Base-by-base conservation (phyloP, 2,113 vertebrate genomes). In the Callipepla californica region DNA sequence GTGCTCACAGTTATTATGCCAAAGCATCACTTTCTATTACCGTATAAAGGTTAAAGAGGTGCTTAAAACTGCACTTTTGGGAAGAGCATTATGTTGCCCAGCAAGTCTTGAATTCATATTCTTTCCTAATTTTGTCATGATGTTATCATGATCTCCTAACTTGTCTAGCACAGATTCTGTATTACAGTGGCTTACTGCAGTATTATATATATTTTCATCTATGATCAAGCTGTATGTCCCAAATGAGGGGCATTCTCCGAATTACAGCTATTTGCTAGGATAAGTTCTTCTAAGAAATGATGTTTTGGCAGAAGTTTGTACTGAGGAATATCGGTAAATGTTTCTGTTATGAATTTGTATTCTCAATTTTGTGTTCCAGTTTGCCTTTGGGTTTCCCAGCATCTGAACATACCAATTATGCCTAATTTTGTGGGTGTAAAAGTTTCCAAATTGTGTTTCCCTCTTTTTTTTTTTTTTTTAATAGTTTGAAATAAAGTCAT, bases 321-420 rank as follows among this genome's bases (percentile, higher is more conserved):
- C 50, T 58, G 75, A 80, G 17, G 9, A 86, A 18, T 86, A 63
- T 68, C 21, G 21, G 74, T 92, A 94, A 93, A 81, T 61, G 61
- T 59, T 90, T 70, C 47, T 84, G 47, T 65, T 94, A 65, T 32
- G 72, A 84, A 85, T 79, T 28, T 53, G 22, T 72, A 57, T 45
- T 92, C 28, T 89, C 66, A 76, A 2, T 94, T 89, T 78, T 87
- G 57, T 69, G 48, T 89, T 84, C 74, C 13, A 1, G 34, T 57
- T 84, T 85, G 86, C 5, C 10, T 89, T 68, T 42, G 34, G 11
- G 16, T 85, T 94, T 95, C 91, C 83, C 58, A 58, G 70, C 77
- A 93, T 90, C 44, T 57, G 58, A 72, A 92, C 53, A 84, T 80
- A 92, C 13, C 30, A 86, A 73, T 88, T 93, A 70, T 42, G 55